Evolutionary conservation across 1,140 invertebrate species (phyloP).

Genomic region (Hypsibius dujardini): DNA sequence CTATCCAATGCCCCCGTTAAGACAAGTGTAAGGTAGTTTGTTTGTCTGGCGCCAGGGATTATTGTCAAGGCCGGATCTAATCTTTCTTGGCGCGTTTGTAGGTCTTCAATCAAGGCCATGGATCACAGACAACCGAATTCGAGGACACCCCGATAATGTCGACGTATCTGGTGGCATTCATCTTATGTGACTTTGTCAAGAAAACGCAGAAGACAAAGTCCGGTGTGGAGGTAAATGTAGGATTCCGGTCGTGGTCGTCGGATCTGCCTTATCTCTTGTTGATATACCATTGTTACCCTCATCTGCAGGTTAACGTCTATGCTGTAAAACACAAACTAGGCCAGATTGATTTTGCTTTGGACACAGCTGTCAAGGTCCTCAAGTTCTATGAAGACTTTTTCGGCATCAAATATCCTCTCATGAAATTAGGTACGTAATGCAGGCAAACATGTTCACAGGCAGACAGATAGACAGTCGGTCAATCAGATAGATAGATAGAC

Average conservation of each 20-base stretch:
- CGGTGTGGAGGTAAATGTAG: constrained; percentile 27
- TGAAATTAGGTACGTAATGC: constrained; percentile 31
- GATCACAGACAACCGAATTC: constrained; percentile 36
- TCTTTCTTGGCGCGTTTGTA: neutral
- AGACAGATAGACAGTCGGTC: too few species aligned
- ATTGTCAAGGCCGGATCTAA: constrained; percentile 35
- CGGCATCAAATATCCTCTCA: constrained; percentile 53
- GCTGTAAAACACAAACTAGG: constrained; percentile 55
- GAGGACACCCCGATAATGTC: constrained; percentile 60
- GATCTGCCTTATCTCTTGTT: neutral
- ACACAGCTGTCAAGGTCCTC: constrained; percentile 52
- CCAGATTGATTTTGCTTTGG: constrained; percentile 59
- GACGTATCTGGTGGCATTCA: constrained; percentile 63
- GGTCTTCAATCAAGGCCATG: too few species aligned
- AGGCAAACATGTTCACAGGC: too few species aligned
- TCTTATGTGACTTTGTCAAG: constrained; percentile 59
- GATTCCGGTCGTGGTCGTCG: too few species aligned
- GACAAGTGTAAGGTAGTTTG: constrained; percentile 44
- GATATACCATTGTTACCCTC: neutral
- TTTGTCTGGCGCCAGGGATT: neutral
- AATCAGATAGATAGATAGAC: too few species aligned
- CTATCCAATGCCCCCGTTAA: constrained; percentile 70
- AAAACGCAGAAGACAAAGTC: constrained; percentile 43
- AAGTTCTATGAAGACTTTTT: constrained; percentile 71
- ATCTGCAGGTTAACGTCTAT: constrained; percentile 54